Evolutionary conservation across 1,140 invertebrate species (phyloP), one percentile per base, ranked within the genome.

Genomic region (Bombus turneri): DNA sequence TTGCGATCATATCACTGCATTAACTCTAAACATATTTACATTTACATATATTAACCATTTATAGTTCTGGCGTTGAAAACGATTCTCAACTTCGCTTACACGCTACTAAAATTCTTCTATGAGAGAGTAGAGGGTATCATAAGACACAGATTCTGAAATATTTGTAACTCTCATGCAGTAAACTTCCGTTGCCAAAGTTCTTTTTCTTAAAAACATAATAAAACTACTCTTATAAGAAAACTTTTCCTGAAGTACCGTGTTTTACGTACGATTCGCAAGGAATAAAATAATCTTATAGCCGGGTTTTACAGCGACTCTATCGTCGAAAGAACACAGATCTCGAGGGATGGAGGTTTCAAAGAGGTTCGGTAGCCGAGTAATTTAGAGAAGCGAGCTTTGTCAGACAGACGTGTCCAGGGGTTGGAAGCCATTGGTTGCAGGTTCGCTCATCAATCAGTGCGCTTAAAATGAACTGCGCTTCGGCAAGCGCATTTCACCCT

Each of bases 401-500:
- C 62, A 41, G 73, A 39, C 15, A 68, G 72, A 47, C 59, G 62
- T 62, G 81, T 83, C 81, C 81, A 83, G 59, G 62, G 62, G 81
- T 62, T 69, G 74, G 74, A 39, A 83, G 43, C 37, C 82, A 78
- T 83, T 76, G 81, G 72, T 39, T 75, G 81, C 81, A 85, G 83
- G 57, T 78, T 89, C 86, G 87, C 84, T 85, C 89, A 90, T 91
- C 89, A 89, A 87, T 89, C 89, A 89, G 81, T 87, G 86, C 83
- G 62, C 62, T 75, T 69, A 71, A 89, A 89, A 91, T 87, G 89
- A 89, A 87, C 84, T 80, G 78, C 41, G 69, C 53, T 57, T 59
- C 69, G 34, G 25, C n/a, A 9, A 57, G 37, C 84, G 71, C 59
- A 57, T 82, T 81, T 81, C 34, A 41, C 28, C 43, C 31, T n/a